These are phyloP conservation scores for Cheilosia urbana DNA, from an alignment of 2,888 invertebrate genomes.

Conservation along the genomic window DNA sequence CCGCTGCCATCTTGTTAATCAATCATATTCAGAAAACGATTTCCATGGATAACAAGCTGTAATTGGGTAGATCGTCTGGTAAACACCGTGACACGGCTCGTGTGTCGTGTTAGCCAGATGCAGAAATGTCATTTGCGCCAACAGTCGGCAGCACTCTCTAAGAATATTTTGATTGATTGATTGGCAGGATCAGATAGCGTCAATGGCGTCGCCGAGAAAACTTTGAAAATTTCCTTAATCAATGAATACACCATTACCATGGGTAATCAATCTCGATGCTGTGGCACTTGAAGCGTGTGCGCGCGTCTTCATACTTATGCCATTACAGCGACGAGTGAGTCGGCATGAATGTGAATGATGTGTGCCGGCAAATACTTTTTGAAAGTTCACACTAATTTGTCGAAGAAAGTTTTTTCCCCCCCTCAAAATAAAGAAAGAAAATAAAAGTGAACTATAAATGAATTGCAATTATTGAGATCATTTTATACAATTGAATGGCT, in stretches of 20 bases:
- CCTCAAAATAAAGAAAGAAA: constrained; percentile 30
- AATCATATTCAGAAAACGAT: constrained; percentile 66
- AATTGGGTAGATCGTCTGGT: constrained; percentile 53
- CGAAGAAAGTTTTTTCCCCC: constrained; percentile 60
- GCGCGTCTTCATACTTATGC: neutral
- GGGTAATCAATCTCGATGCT: constrained; percentile 52
- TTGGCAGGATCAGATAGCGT: constrained; percentile 70
- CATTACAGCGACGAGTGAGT: neutral
- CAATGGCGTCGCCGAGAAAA: constrained; percentile 42
- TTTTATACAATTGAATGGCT: constrained; percentile 56
- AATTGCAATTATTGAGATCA: constrained; percentile 63
- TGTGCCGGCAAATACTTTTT: constrained; percentile 38
- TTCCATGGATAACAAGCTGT: constrained; percentile 51
- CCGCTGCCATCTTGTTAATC: constrained; percentile 46
- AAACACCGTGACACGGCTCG: constrained; percentile 16
- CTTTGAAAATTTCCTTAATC: constrained; percentile 45
- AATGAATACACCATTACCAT: constrained; percentile 25
- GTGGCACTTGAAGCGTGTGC: constrained; percentile 27
- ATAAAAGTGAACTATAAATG: constrained; percentile 60
- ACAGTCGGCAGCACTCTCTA: constrained; percentile 18
- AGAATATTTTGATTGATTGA: constrained; percentile 73
- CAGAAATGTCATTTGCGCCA: constrained; percentile 43
- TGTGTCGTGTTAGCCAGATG: constrained; percentile 31
- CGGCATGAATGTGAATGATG: constrained; percentile 59
- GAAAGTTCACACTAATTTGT: constrained; percentile 67